Percentiles rank a stretch among this genome's conserved stretches.
phyloP scores from a whole-genome alignment of 2,888 invertebrate species.

The Epistrophe eligans region DNA sequence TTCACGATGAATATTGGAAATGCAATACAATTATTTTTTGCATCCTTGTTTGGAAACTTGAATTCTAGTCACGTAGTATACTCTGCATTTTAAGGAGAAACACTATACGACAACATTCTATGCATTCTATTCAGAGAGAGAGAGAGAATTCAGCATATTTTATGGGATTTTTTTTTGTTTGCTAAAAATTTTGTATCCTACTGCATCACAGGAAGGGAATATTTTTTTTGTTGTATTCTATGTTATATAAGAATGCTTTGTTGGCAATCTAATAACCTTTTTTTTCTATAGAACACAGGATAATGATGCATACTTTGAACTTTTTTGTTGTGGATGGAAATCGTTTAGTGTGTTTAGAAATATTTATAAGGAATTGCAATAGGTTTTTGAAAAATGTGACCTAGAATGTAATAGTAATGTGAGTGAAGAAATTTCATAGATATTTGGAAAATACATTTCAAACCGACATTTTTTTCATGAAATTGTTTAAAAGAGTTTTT shows the following conservation, averaged over 20 bases:
- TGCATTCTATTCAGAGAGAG: background rate
- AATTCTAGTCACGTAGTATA: slow-evolving; percentile 33
- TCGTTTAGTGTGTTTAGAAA: background rate
- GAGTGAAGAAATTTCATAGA: too few relatives aligned
- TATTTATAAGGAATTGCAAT: background rate
- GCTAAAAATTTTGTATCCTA: too few relatives aligned
- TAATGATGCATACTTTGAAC: slow-evolving; percentile 19
- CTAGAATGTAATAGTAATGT: background rate
- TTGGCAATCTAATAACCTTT: slow-evolving; percentile 18
- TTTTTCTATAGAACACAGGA: slow-evolving; percentile 5
- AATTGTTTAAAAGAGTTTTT: too few relatives aligned
- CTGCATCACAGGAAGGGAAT: background rate
- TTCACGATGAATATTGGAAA: background rate
- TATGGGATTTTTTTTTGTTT: background rate
- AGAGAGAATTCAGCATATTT: background rate
- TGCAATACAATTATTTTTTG: slow-evolving; percentile 4
- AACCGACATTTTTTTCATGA: too few relatives aligned
- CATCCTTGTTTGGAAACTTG: background rate
- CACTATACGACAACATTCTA: background rate
- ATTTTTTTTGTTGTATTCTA: background rate
- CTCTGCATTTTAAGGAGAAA: slow-evolving; percentile 5
- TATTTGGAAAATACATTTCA: too few relatives aligned
- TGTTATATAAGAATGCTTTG: slow-evolving; percentile 26
- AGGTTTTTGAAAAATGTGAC: background rate
- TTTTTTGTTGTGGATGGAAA: background rate